These are phyloP conservation scores for Ambastaia sidthimunki DNA, from an alignment of 2,797 vertebrate genomes.

Conservation along the genomic window DNA sequence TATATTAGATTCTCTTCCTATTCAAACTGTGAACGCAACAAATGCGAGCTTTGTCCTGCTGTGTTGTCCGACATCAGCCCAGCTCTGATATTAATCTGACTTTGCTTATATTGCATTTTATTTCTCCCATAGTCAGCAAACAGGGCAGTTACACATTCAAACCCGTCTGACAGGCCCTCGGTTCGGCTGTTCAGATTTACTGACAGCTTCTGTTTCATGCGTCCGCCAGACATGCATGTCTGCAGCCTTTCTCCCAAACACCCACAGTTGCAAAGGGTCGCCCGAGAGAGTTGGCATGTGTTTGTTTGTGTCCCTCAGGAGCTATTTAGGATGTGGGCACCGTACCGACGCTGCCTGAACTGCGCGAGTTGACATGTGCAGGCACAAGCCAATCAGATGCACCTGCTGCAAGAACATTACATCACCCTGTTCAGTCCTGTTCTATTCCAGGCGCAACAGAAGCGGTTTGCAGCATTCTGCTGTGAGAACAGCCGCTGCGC, in stretches of 20 bases:
- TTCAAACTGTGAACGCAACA: constrained; percentile 3
- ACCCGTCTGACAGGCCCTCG: constrained; percentile 45
- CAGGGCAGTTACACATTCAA: constrained; percentile 21
- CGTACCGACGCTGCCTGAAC: constrained; percentile 42
- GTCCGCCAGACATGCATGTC: constrained; percentile 12
- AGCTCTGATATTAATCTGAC: constrained; percentile 22
- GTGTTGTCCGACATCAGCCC: neutral
- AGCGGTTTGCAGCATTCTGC: constrained; percentile 51
- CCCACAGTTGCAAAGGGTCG: constrained; percentile 17
- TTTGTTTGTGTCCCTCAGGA: constrained; percentile 5
- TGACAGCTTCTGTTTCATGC: constrained; percentile 42
- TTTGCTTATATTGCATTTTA: constrained; percentile 41
- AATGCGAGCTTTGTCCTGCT: constrained; percentile 9
- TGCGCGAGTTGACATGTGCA: constrained; percentile 59
- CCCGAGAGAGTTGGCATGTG: constrained; percentile 14
- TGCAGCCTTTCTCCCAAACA: constrained; percentile 15
- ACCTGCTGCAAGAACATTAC: constrained; percentile 64
- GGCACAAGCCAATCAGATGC: constrained; percentile 60
- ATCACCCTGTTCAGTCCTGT: constrained; percentile 59
- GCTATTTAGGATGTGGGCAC: constrained; percentile 46
- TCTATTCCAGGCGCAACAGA: constrained; percentile 60
- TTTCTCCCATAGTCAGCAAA: constrained; percentile 35
- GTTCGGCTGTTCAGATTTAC: constrained; percentile 18
- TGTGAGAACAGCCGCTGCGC: constrained; percentile 26
- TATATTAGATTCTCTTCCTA: neutral